Base-by-base conservation (phyloP, 2,797 vertebrate species). In the Oreochromis mossambicus region DNA sequence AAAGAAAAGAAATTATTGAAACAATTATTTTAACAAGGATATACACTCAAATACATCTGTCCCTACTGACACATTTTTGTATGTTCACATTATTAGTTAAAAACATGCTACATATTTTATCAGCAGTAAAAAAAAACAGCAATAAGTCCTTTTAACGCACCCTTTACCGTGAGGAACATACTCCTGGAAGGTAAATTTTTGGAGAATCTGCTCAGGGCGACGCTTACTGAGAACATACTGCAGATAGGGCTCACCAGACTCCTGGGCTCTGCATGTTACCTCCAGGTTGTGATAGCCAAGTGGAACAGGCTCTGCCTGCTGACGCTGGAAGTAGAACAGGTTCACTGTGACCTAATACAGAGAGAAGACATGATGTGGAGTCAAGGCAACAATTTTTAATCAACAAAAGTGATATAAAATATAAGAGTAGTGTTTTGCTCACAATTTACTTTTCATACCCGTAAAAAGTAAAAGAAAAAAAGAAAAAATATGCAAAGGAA, bases 181-280 rank as follows among this genome's bases (percentile, higher is more conserved):
- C 5, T 98, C 97, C 92, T 98, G 96, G 85, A 98, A 99, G 68
- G 56, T 89, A 50, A 96, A 98, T 56, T 52, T 88, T 48, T 96
- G 95, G 34, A 89, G 48, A 0, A 93, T 93, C 66, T 95, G 66
- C 87, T 94, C 80, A 19, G 89, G 82, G 3, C 93, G 93, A 54
- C 5, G 93, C 81, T 95, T 95, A 5, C 85, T 89, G 61, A 95
- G 91, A 79, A 99, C 89, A 77, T 97, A 98, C 61, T 94, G 94
- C 84, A 97, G 94, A 87, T 98, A 99, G 26, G 97, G 95, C 87
- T 97, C 96, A 0, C 98, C 98, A 0, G 96, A 96, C 86, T 97
- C 97, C 77, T 97, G 96, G 0, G 97, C 97, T 9, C 93, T 93
- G 90, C 97, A 98, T 5, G 96, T 96, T 86, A 97, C 29, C 1